Percentiles rank a stretch among this genome's conserved stretches.
Evolutionary conservation across 2,797 vertebrate species (phyloP).

Genomic region (Myotis findleyi): DNA sequence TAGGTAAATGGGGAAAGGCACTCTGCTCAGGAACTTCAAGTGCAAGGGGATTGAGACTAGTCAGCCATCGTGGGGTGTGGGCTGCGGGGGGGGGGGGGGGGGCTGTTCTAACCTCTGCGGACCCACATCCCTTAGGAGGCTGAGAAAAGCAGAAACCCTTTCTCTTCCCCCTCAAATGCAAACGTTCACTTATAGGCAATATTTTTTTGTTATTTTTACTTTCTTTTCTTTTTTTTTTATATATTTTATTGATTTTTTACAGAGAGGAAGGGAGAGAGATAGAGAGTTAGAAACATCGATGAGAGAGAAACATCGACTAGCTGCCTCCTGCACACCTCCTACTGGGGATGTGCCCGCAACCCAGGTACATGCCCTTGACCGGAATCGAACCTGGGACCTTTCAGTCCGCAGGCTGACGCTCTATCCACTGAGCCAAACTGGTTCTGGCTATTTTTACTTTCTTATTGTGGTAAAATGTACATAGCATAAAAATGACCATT

Average conservation of each 20-base stretch:
- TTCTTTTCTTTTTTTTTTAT: no score
- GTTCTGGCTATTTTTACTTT: constrained; percentile 4
- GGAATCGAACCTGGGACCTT: no score
- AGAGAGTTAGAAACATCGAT: no score
- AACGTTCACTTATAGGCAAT: not conserved
- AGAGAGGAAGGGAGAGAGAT: no score
- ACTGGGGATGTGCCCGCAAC: no score
- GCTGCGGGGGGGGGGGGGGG: not conserved
- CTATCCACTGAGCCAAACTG: no score
- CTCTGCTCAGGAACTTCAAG: not conserved
- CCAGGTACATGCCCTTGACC: no score
- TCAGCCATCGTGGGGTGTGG: not conserved
- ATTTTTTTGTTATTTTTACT: not conserved
- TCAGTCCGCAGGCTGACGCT: no score
- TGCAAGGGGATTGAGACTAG: not conserved
- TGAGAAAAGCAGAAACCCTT: not conserved
- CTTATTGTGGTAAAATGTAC: not conserved
- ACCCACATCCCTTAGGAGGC: not conserved
- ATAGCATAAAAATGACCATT: not conserved
- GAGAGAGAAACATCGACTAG: no score
- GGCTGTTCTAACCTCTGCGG: not conserved
- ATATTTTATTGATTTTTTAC: no score
- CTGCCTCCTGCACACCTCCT: no score
- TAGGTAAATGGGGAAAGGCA: not conserved
- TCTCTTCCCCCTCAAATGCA: not conserved